Evolutionary conservation across 1,140 invertebrate species (phyloP).

Genomic region (Micrasema minimum): DNA sequence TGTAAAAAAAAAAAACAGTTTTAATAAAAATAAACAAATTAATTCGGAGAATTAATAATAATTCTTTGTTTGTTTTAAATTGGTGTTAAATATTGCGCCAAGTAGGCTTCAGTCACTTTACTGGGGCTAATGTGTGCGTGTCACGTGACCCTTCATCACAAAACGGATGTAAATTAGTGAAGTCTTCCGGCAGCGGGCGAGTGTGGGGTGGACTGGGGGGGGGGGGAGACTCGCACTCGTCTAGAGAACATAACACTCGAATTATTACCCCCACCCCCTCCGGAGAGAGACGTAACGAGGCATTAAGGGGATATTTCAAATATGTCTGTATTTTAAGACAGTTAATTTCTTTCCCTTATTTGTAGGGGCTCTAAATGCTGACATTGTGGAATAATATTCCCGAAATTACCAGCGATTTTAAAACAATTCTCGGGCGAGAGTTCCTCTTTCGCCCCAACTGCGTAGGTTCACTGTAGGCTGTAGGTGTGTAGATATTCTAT

Average conservation of each 20-base stretch:
- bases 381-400: slow-evolving; percentile 1
- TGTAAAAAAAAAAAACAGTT: no score
- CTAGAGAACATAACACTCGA: no score
- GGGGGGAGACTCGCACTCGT: neutral
- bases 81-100: no score
- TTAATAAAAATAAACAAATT: no score
- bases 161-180: slow-evolving; percentile 22
- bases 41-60: no score
- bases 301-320: slow-evolving; percentile 15
- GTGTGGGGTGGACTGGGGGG: neutral
- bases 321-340: slow-evolving; percentile 10
- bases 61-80: no score
- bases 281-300: slow-evolving; percentile 7
- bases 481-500: no score
- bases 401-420: slow-evolving; percentile 14
- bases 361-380: slow-evolving; percentile 2
- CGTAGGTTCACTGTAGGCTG: no score
- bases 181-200: neutral
- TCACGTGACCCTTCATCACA: slow-evolving; percentile 15
- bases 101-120: no score
- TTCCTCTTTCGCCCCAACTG: neutral
- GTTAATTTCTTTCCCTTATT: slow-evolving; percentile 26
- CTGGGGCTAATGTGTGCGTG: slow-evolving; percentile 13
- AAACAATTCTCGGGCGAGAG: slow-evolving; percentile 1
- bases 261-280: neutral